phyloP scores from a whole-genome alignment of 2,888 invertebrate genomes.

The Pseudolycoriella hygida region DNA sequence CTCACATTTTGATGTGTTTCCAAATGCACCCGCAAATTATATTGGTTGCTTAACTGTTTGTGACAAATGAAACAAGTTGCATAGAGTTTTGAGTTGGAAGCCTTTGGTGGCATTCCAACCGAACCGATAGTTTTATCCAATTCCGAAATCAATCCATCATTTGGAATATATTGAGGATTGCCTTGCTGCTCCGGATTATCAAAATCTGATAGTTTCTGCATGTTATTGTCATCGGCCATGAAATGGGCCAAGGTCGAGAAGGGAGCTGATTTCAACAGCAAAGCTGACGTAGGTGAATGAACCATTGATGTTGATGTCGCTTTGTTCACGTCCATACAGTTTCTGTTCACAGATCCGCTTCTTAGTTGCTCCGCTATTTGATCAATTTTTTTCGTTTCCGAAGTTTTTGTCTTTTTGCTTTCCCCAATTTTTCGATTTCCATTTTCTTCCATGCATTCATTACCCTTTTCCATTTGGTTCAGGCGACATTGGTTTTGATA shows the following conservation, averaged over 20 bases:
- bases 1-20: conserved; percentile 76
- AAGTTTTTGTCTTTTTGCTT: conserved; percentile 1
- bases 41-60: conserved; percentile 78
- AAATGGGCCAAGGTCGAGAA: neutral
- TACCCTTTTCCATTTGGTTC: conserved; percentile 7
- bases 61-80: conserved; percentile 70
- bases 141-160: conserved; percentile 5
- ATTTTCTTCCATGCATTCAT: conserved; percentile 4
- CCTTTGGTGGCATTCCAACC: conserved; percentile 21
- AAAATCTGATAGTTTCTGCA: neutral
- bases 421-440: neutral
- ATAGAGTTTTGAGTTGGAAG: conserved; percentile 34
- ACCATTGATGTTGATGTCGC: neutral
- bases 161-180: neutral
- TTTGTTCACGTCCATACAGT: neutral
- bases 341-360: conserved; percentile 7
- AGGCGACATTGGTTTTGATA: conserved; percentile 27
- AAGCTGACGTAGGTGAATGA: conserved; percentile 4
- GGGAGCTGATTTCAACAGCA: conserved; percentile 1
- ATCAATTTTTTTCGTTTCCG: conserved; percentile 24
- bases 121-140: conserved; percentile 14
- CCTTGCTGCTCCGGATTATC: neutral
- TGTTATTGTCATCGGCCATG: neutral
- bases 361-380: conserved; percentile 28
- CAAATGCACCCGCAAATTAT: conserved; percentile 77